phyloP scores from a whole-genome alignment of 2,797 vertebrate species.

The Mormyrus hasselquistii region DNA sequence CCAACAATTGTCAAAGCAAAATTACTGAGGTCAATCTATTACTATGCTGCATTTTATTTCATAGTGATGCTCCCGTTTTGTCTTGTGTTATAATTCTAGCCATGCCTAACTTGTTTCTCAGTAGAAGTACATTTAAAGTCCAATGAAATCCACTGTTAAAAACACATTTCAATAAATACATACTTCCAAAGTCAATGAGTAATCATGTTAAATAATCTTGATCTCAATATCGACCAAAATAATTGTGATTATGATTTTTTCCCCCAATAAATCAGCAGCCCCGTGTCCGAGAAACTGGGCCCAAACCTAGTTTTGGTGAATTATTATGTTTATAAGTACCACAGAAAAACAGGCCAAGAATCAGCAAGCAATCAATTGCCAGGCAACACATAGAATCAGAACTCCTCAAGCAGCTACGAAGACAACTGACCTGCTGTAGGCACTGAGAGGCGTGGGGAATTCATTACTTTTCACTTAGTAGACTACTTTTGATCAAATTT shows the following conservation, averaged over 20 bases:
- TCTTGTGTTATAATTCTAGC: background rate
- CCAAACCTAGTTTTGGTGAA: background rate
- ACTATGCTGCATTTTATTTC: background rate
- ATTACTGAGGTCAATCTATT: background rate
- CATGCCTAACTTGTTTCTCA: background rate
- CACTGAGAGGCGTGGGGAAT: background rate
- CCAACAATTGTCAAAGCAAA: background rate
- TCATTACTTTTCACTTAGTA: background rate
- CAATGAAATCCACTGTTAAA: background rate
- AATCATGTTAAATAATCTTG: background rate
- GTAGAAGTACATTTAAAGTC: background rate
- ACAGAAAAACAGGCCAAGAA: background rate
- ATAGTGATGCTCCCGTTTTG: background rate
- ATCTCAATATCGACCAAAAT: background rate
- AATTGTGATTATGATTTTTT: background rate
- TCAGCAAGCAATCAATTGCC: background rate
- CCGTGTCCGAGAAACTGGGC: background rate
- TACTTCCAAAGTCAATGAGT: background rate
- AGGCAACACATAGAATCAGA: background rate
- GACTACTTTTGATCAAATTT: background rate
- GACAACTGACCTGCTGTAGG: background rate
- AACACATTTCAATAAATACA: background rate
- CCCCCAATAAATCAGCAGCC: background rate
- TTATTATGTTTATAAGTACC: background rate
- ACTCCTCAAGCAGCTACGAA: background rate